Percentiles rank a stretch among this genome's conserved stretches.
phyloP scores from a whole-genome alignment of 2,797 vertebrate genomes.

The Alectoris magna region DNA sequence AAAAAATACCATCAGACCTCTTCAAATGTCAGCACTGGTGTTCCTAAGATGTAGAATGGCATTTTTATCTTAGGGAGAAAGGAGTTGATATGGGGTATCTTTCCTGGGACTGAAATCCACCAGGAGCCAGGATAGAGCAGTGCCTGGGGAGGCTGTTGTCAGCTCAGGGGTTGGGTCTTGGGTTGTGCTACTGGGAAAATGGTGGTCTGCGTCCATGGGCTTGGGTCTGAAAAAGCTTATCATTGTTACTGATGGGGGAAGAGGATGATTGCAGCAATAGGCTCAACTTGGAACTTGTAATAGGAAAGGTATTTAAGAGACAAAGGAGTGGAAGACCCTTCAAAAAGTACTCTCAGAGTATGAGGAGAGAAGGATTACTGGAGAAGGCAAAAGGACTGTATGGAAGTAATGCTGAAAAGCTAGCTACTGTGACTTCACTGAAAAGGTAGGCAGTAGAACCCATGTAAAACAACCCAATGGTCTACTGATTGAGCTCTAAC shows the following conservation, averaged over 20 bases:
- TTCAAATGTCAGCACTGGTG: not conserved
- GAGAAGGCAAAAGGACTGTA: not conserved
- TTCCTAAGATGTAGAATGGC: not conserved
- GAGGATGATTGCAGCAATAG: not conserved
- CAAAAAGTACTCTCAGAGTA: not conserved
- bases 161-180: accelerated
- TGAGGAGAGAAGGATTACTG: not conserved
- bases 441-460: not conserved
- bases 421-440: not conserved
- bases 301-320: not conserved
- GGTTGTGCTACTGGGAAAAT: not conserved
- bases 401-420: not conserved
- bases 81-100: not conserved
- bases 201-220: not conserved
- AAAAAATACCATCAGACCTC: not conserved
- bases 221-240: not conserved
- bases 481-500: not conserved
- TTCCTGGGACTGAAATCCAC: not conserved
- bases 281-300: not conserved
- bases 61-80: not conserved
- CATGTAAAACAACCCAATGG: not conserved
- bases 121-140: not conserved
- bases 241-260: not conserved
- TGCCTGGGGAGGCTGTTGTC: not conserved
- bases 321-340: not conserved